Evolutionary conservation across 2,113 vertebrate genomes (phyloP).

Genomic region (Coregonus clupeaformis): DNA sequence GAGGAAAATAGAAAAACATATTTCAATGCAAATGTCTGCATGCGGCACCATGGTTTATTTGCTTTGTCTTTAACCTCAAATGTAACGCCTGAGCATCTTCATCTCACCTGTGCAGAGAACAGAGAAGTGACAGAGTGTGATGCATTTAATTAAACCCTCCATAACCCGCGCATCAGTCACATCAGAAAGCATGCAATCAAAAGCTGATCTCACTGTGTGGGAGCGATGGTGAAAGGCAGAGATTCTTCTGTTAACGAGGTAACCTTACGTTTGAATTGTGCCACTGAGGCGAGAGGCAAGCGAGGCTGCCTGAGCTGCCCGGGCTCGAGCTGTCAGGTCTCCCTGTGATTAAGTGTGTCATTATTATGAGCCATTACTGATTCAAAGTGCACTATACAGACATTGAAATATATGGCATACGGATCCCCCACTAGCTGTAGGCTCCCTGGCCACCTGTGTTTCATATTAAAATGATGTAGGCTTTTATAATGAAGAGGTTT

Average conservation of each 20-base stretch:
- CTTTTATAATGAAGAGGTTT: no score
- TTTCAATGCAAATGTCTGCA: neutral
- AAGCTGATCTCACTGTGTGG: neutral
- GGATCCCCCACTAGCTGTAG: no score
- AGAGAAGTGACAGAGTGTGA: neutral
- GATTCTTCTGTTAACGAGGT: conserved; percentile 21
- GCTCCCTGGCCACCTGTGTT: no score
- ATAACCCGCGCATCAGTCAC: conserved; percentile 21
- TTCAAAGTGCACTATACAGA: conserved; percentile 8
- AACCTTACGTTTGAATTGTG: conserved; percentile 8
- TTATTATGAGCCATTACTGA: conserved; percentile 30
- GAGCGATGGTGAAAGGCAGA: conserved; percentile 3
- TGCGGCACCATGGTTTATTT: conserved; percentile 7
- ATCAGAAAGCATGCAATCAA: conserved; percentile 9
- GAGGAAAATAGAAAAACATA: neutral
- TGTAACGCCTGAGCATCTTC: conserved; percentile 7
- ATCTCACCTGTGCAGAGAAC: neutral
- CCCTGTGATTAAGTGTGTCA: conserved; percentile 33
- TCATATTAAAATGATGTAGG: no score
- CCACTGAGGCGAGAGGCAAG: neutral
- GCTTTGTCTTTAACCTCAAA: conserved; percentile 20
- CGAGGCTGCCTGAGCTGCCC: neutral
- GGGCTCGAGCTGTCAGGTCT: neutral
- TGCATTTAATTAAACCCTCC: conserved; percentile 15
- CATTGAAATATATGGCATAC: no score